These are phyloP conservation scores for Lepas anatifera DNA, from an alignment of 2,888 invertebrate genomes.

Conservation along the genomic window DNA sequence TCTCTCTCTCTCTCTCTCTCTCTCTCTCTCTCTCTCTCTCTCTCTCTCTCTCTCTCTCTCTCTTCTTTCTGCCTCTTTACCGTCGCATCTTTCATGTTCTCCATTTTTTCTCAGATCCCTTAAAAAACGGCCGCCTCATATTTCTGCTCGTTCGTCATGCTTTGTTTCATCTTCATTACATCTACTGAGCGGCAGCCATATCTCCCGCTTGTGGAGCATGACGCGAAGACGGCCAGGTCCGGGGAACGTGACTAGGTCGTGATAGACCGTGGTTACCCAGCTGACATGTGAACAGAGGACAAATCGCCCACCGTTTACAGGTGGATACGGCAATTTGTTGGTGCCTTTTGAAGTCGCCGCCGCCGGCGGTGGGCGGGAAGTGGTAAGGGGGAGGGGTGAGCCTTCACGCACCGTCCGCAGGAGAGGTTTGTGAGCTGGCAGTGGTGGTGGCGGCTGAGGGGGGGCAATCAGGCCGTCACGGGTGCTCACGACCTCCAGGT, in stretches of 20 bases:
- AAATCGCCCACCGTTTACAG: not conserved
- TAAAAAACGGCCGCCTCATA: no score
- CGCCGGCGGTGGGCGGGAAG: conserved; percentile 20
- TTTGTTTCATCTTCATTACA: no score
- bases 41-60: no score
- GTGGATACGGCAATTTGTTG: conserved; percentile 40
- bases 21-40: no score
- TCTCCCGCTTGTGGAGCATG: not conserved
- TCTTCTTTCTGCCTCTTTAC: no score
- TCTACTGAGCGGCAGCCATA: not conserved
- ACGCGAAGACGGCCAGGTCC: not conserved
- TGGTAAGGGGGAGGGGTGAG: no score
- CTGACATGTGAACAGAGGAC: not conserved
- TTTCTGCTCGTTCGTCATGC: no score
- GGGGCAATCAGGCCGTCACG: not conserved
- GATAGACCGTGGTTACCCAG: not conserved
- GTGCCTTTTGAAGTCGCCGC: conserved; percentile 19
- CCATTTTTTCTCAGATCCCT: no score
- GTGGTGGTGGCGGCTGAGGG: conserved; percentile 15
- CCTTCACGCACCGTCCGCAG: conserved; percentile 23
- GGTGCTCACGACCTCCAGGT: not conserved
- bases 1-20: no score
- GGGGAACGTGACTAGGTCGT: not conserved
- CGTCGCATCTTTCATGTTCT: no score
- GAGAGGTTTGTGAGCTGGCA: conserved; percentile 13